Base-by-base conservation (phyloP, 2,888 invertebrate species). In the Torymus texanus region DNA sequence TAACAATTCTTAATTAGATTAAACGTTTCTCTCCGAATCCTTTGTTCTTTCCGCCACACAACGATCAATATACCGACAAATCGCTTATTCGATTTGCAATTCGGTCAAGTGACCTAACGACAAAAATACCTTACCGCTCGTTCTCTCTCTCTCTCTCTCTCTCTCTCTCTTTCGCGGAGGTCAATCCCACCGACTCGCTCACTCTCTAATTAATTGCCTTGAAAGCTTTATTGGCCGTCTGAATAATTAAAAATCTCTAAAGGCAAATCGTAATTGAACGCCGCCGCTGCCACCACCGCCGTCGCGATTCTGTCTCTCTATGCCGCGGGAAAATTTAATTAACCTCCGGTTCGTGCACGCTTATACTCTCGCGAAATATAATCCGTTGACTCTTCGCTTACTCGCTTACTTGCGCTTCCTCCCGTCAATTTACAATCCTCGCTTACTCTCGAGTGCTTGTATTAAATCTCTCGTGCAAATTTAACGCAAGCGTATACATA, bases 41-140 rank as follows among this genome's bases (percentile, higher is more conserved):
- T 58, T 58, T 16, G 41, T 29, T 58, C 21, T 18, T 58, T 16
- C 55, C 21, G 8, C 14, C 55, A 14, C 21, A 21, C 24, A 5
- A 11, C 21, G 50, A 73, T 73, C 73, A 50, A 73, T 65, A 65
- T 24, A 61, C 41, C 55, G 12, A 50, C 29, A 29, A 29, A 29
- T 29, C 18, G 53, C 29, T 18, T 16, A 21, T 14, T 12, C 50
- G 21, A 14, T 14, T 56, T 13, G 21, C 50, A 14, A 67, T 62
- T 62, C 73, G 78, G 72, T 67, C 78, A 18, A 78, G 73, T 74
- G 68, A 74, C 77, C 77, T 66, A 71, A 71, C 68, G 78, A 61
- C 73, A 50, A 72, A 63, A 78, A 73, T 73, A 78, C 55, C 29
- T 41, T 12, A 0, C 18, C 63, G 13, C 53, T 12, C 29, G 18